These are phyloP conservation scores for Mormyrus iriodes DNA, from an alignment of 2,113 vertebrate genomes.

Conservation along the genomic window DNA sequence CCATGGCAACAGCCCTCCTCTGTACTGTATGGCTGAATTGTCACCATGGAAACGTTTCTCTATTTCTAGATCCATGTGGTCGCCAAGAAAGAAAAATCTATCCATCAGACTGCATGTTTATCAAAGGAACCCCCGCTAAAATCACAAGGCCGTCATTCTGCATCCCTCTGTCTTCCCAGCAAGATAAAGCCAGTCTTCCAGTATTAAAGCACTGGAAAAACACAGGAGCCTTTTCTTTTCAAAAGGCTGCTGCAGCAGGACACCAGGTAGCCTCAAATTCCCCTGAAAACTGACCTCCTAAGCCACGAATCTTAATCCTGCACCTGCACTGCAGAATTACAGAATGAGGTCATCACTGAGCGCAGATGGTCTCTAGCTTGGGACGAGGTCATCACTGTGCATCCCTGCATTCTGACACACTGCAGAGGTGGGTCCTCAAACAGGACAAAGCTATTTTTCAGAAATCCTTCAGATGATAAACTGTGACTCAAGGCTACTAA, in stretches of 20 bases:
- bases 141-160: neutral
- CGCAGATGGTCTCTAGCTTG: too few relatives aligned
- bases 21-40: neutral
- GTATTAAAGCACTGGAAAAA: neutral
- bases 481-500: neutral
- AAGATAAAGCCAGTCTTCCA: neutral
- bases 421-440: neutral
- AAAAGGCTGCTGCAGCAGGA: neutral
- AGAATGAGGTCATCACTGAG: neutral
- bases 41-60: slow-evolving; percentile 16
- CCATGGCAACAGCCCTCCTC: slow-evolving; percentile 13
- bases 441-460: neutral
- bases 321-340: neutral
- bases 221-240: neutral
- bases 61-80: neutral
- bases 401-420: neutral
- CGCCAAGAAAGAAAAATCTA: neutral
- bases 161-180: neutral
- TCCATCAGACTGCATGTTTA: neutral
- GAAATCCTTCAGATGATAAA: neutral
- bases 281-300: neutral
- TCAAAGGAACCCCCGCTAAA: neutral
- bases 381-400: slow-evolving; percentile 12
- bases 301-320: neutral
- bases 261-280: neutral